These are phyloP conservation scores for Sinhomidia bicolor DNA, from an alignment of 2,888 invertebrate genomes.

Conservation along the genomic window DNA sequence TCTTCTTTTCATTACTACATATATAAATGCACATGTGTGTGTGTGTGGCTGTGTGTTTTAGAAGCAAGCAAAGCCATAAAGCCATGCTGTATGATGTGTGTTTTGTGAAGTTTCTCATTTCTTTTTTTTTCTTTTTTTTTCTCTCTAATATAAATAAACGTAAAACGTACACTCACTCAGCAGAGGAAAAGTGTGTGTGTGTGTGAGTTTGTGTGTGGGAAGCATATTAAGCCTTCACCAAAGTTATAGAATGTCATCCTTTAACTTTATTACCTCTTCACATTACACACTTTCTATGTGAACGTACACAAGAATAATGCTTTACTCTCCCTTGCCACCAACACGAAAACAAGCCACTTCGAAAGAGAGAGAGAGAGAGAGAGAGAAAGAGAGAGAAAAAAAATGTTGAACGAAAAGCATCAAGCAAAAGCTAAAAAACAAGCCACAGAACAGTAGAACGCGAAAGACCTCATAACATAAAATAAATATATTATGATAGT, in stretches of 20 bases:
- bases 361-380: too few species aligned
- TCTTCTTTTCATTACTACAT: conserved; percentile 14
- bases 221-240: conserved; percentile 64
- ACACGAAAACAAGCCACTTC: conserved; percentile 8
- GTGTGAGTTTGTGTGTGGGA: conserved; percentile 6
- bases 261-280: conserved; percentile 70
- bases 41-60: not conserved
- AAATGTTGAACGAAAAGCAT: conserved; percentile 47
- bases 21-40: not conserved
- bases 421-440: conserved; percentile 28
- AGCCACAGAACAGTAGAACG: not conserved
- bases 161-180: not conserved
- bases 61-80: conserved; percentile 8
- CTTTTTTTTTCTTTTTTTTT: not conserved
- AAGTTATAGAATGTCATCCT: conserved; percentile 65
- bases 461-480: not conserved
- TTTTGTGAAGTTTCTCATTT: not conserved
- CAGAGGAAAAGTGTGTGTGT: conserved; percentile 2
- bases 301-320: conserved; percentile 62
- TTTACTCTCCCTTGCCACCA: not conserved
- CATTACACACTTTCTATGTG: conserved; percentile 59
- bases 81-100: conserved; percentile 22
- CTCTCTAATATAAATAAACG: conserved; percentile 18
- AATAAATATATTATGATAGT: conserved; percentile 7
- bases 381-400: too few species aligned